A percentile compares a stretch with the other conserved stretches of the same genome.
phyloP scores from a whole-genome alignment of 1,140 invertebrate species.

The Rhagoletis zephyria region DNA sequence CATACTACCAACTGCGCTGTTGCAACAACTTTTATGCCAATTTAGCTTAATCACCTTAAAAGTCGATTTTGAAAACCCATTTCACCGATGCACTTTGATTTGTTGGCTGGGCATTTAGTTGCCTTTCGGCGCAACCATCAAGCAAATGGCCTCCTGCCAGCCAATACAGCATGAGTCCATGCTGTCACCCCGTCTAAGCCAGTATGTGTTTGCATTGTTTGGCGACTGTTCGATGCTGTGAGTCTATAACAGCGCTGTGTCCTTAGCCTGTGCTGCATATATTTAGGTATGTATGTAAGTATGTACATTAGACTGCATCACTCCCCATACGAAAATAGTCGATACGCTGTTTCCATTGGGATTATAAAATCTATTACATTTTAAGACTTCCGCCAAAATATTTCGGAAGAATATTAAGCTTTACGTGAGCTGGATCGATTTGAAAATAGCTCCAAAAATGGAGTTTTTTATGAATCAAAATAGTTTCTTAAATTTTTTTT shows the following conservation, averaged over 20 bases:
- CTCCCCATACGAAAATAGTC: too few relatives aligned
- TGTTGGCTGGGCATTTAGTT: constrained; percentile 46
- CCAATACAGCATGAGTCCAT: neutral
- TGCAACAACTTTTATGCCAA: neutral
- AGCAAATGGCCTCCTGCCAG: constrained; percentile 24
- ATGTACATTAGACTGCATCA: too few relatives aligned
- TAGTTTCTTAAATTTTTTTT: too few relatives aligned
- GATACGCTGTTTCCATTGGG: too few relatives aligned
- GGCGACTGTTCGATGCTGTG: neutral
- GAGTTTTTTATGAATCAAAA: too few relatives aligned
- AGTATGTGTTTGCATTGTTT: neutral
- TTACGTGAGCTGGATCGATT: too few relatives aligned
- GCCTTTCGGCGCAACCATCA: constrained; percentile 40
- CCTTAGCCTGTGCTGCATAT: neutral
- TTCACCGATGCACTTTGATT: constrained; percentile 14
- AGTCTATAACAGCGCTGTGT: neutral
- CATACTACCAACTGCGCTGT: neutral
- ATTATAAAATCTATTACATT: too few relatives aligned
- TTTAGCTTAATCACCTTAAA: constrained; percentile 31
- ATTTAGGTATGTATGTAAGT: neutral
- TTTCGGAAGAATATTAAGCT: too few relatives aligned
- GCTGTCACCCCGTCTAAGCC: neutral
- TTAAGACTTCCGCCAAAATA: too few relatives aligned
- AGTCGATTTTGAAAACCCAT: constrained; percentile 30
- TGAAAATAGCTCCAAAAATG: too few relatives aligned